Conservation (phyloP, 2,888 invertebrate genomes). For the Heliconius ismenius region DNA sequence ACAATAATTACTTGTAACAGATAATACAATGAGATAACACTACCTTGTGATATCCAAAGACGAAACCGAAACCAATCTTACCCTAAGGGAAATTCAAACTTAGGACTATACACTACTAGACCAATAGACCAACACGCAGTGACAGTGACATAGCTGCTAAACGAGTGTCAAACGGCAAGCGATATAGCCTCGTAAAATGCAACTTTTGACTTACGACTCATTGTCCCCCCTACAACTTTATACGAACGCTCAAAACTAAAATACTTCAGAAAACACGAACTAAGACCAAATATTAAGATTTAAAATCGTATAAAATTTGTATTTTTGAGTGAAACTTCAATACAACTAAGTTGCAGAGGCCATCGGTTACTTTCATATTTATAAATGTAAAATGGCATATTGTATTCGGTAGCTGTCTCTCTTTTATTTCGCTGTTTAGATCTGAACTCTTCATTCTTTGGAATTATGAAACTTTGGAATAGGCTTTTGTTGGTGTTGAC, state of each 20-base stretch:
- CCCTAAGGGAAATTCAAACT: not conserved
- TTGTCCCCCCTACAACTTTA: conserved; percentile 61
- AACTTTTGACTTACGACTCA: conserved; percentile 72
- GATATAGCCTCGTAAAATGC: conserved; percentile 72
- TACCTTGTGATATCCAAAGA: no score
- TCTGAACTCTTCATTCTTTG: conserved; percentile 61
- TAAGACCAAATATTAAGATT: not conserved
- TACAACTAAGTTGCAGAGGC: conserved; percentile 71
- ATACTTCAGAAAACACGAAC: not conserved
- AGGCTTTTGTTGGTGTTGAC: conserved; percentile 50
- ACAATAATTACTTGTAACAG: no score
- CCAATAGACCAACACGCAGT: conserved; percentile 3
- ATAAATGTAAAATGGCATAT: conserved; percentile 72
- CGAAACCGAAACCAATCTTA: not conserved
- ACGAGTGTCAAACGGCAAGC: conserved; percentile 71
- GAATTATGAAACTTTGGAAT: conserved; percentile 46
- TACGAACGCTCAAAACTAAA: not conserved
- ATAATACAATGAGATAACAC: no score
- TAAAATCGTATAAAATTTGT: not conserved
- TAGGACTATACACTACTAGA: not conserved
- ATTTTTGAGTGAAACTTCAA: not conserved
- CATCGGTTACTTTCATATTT: conserved; percentile 73
- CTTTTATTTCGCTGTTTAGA: conserved; percentile 45
- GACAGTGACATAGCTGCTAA: conserved; percentile 65
- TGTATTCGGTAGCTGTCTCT: conserved; percentile 62